These are phyloP conservation scores for Halichoerus grypus DNA, from an alignment of 2,113 vertebrate genomes.

Conservation along the genomic window DNA sequence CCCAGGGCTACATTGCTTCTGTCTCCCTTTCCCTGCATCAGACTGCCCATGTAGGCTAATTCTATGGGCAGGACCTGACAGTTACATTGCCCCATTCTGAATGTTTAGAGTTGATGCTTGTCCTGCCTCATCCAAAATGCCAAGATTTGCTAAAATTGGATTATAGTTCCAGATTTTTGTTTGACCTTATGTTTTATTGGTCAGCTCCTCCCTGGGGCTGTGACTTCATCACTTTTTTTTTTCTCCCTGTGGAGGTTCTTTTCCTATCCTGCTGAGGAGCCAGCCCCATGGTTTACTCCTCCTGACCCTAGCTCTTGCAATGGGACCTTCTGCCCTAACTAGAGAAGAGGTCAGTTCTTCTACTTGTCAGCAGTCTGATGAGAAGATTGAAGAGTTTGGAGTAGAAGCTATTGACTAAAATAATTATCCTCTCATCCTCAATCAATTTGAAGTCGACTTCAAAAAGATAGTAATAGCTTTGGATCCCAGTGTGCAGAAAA, in stretches of 20 bases:
- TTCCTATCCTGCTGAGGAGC: neutral
- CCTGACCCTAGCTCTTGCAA: neutral
- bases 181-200: neutral
- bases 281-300: neutral
- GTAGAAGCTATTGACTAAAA: constrained; percentile 54
- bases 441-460: constrained; percentile 59
- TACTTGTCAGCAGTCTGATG: neutral
- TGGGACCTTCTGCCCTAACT: neutral
- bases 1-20: neutral
- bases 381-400: neutral
- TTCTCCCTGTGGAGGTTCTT: neutral
- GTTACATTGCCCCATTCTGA: neutral
- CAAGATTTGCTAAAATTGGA: neutral
- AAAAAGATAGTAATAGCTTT: constrained; percentile 45
- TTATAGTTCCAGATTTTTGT: neutral
- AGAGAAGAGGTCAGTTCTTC: neutral
- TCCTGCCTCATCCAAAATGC: neutral
- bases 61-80: neutral
- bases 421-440: constrained; percentile 53
- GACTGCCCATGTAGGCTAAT: neutral
- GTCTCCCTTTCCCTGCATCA: neutral
- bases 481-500: constrained; percentile 7
- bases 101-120: neutral
- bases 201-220: neutral
- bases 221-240: neutral